These are phyloP conservation scores for Parnassius glacialis DNA, from an alignment of 2,888 invertebrate species.

Conservation along the genomic window DNA sequence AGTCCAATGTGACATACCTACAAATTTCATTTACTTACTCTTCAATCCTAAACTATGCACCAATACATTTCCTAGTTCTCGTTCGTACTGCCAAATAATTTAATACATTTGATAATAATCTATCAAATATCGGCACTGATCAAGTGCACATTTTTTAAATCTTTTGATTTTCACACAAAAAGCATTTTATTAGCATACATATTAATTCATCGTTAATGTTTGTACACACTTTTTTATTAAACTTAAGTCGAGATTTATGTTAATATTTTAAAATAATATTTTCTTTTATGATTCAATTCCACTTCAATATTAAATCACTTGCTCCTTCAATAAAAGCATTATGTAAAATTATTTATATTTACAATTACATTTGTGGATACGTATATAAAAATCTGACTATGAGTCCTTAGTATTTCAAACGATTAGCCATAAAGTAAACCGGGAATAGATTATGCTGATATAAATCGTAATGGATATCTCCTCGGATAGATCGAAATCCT, in stretches of 20 bases:
- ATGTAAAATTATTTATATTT: constrained; percentile 32
- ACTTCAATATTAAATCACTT: constrained; percentile 52
- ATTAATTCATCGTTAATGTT: constrained; percentile 30
- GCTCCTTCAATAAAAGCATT: constrained; percentile 28
- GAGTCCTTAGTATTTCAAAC: constrained; percentile 10
- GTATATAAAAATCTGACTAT: constrained; percentile 19
- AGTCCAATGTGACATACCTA: constrained; percentile 64
- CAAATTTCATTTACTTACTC: constrained; percentile 41
- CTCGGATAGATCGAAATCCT: constrained; percentile 24
- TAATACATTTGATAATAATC: constrained; percentile 28
- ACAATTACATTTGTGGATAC: constrained; percentile 24
- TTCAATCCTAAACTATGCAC: constrained; percentile 57
- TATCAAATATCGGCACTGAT: constrained; percentile 29
- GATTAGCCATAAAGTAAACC: constrained; percentile 20
- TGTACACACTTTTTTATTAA: constrained; percentile 34
- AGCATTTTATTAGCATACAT: constrained; percentile 33
- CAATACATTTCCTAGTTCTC: constrained; percentile 47
- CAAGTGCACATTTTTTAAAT: constrained; percentile 32
- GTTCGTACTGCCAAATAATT: constrained; percentile 22
- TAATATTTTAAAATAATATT: constrained; percentile 22
- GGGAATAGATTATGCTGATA: constrained; percentile 4
- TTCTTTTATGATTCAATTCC: constrained; percentile 51
- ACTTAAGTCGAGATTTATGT: constrained; percentile 17
- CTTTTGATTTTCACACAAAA: constrained; percentile 36
- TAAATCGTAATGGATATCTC: constrained; percentile 30